phyloP scores from a whole-genome alignment of 2,113 vertebrate species.

The Tachuris rubrigastra region DNA sequence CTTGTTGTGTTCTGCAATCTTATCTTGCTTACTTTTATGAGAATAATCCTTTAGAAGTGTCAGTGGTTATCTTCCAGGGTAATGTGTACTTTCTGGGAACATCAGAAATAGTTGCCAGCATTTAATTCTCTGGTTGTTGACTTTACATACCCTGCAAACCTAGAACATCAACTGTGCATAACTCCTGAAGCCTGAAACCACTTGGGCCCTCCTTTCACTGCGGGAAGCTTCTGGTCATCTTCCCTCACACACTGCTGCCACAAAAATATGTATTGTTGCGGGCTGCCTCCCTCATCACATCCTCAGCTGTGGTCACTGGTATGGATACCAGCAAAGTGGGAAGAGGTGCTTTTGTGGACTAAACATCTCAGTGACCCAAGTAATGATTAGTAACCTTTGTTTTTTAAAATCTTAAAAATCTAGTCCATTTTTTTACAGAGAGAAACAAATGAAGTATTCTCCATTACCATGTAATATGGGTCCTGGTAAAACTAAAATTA shows the following conservation, averaged over 20 bases:
- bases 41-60: not conserved
- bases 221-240: not conserved
- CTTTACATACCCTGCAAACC: not conserved
- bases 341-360: not conserved
- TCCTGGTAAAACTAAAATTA: not conserved
- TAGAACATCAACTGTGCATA: not conserved
- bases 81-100: not conserved
- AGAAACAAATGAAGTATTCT: not conserved
- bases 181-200: not conserved
- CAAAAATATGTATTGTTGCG: fast-evolving
- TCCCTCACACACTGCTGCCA: fast-evolving
- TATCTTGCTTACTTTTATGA: not conserved
- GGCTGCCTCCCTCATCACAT: fast-evolving
- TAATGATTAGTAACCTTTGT: not conserved
- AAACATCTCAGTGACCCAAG: not conserved
- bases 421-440: fast-evolving
- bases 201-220: not conserved
- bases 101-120: not conserved
- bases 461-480: fast-evolving
- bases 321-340: not conserved
- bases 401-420: not conserved
- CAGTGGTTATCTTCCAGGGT: not conserved
- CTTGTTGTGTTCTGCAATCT: not conserved
- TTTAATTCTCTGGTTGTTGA: not conserved
- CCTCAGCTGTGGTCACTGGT: not conserved